Evolutionary conservation across 2,888 invertebrate species (phyloP), one percentile per base, ranked within the genome.

Genomic region (Pimpla rufipes): DNA sequence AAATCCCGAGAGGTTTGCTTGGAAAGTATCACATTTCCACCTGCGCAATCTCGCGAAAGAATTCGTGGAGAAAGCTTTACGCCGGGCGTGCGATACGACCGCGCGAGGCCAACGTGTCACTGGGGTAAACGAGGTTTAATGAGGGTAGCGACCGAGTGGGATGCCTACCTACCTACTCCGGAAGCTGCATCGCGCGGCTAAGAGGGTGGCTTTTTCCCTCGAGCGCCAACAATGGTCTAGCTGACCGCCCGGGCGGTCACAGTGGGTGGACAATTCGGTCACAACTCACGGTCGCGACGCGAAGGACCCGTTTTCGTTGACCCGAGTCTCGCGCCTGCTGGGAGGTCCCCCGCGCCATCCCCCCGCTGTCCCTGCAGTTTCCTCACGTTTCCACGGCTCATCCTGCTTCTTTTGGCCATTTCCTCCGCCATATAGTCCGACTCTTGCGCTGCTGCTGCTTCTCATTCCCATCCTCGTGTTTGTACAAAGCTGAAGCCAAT

Each of bases 201-300:
- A 75, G 85, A 83, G 81, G 86, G 84, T 81, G 85, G 85, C 87
- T 86, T 85, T 89, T 88, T 88, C 87, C 68, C 81, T 62, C 75
- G 86, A 87, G 86, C 83, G 29, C 68, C 71, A 81, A 90, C 90
- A 90, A 90, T 90, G 79, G 88, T 84, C 89, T 87, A 87, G 89
- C 89, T 90, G 90, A 89, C 87, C 88, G 85, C 84, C 84, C 81
- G 87, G 90, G 88, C 89, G 90, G 90, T 91, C 90, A 88, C 89
- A 87, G 89, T 90, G 88, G 92, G 89, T 89, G 89, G 90, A 91
- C 89, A 89, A 87, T 87, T 89, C 86, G 86, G 87, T 87, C 88
- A 86, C 87, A 85, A 89, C 88, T 89, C 83, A 87, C 81, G 84
- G 79, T 81, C 76, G 78, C 79, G 66, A 85, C 87, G 85, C 79